Base-by-base conservation (phyloP, 2,888 invertebrate species). In the Orthosia gracilis region DNA sequence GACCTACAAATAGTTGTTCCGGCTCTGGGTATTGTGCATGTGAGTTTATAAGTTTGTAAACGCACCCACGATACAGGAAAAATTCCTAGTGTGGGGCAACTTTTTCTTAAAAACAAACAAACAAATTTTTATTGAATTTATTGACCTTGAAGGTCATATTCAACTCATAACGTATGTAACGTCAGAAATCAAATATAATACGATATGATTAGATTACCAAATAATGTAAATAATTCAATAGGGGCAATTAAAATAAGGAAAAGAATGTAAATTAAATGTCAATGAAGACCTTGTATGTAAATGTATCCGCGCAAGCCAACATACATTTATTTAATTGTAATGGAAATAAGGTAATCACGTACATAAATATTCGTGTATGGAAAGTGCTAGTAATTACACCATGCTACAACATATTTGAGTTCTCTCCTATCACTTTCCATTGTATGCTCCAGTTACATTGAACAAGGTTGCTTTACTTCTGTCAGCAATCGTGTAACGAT, bases 371-470 rank as follows among this genome's bases (percentile, higher is more conserved):
- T 21, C n/a, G 52, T 58, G 21, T 49, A 69, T 50, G 68, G 45
- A 49, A 52, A 65, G n/a, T 50, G 5, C 61, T 55, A 54, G 55
- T 55, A 59, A 52, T 54, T 62, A 26, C 31, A 49, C 4, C n/a
- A 59, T 45, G 18, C 40, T 58, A 47, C 4, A 17, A 62, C 55
- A 58, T 72, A 72, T 64, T 61, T 17, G n/a, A 59, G 49, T 58
- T 61, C 21, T 52, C 18, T 63, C 18, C 55, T 68, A 68, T 63
- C 61, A 66, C 65, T 74, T 79, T 74, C 55, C 55, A 55, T 55
- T 64, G 23, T 69, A 62, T 73, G 70, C 58, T 74, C 64, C 55
- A 70, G 21, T 77, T 66, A 77, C 23, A 70, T 21, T 45, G 18
- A 70, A 73, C 15, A 49, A 57, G 61, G 68, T 18, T 71, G 15